Evolutionary conservation across 2,888 invertebrate genomes (phyloP).

Genomic region (Drosophila emarginata): DNA sequence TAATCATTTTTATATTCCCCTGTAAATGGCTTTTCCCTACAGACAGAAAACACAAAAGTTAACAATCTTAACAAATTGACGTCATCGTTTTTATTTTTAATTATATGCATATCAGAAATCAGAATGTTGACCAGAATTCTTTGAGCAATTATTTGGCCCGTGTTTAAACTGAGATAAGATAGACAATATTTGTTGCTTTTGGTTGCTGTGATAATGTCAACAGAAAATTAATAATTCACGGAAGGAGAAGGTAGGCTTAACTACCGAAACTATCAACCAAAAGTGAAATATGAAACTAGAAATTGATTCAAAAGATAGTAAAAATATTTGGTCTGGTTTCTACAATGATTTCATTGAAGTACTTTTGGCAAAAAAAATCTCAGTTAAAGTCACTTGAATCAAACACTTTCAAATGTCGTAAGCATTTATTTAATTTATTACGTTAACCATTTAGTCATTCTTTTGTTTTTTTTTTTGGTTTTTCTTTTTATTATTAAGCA

Average conservation of each 20-base stretch:
- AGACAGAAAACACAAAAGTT: not conserved
- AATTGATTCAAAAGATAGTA: not conserved
- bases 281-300: not conserved
- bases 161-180: conserved; percentile 6
- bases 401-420: conserved; percentile 35
- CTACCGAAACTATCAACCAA: not conserved
- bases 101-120: conserved; percentile 6
- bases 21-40: not conserved
- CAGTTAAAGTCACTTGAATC: conserved; percentile 36
- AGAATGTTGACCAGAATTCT: not conserved
- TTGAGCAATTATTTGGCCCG: conserved; percentile 1
- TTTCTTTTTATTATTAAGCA: not conserved
- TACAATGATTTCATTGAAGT: not conserved
- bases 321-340: not conserved
- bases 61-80: not conserved
- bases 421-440: conserved; percentile 57
- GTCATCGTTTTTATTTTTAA: conserved; percentile 12
- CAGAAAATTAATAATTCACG: too few species aligned
- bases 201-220: not conserved
- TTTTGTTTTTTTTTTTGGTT: not conserved
- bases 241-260: not conserved
- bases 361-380: conserved; percentile 31
- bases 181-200: not conserved
- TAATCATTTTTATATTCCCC: not conserved
- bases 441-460: conserved; percentile 22